Conservation (phyloP, 53 echinoderm and acorn worm species). For the Henricia sp. region DNA sequence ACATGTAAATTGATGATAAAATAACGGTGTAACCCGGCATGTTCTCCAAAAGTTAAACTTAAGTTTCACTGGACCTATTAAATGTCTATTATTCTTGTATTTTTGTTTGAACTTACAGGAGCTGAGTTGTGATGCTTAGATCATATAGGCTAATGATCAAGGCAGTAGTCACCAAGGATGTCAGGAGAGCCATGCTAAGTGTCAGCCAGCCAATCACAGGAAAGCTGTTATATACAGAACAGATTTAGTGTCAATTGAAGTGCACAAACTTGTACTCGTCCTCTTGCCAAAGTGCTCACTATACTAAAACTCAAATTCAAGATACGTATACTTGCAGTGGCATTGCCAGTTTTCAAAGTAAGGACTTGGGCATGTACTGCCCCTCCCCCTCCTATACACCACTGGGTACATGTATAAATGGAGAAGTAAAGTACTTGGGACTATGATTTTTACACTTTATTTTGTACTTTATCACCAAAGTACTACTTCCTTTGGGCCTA, state of each 20-base stretch:
- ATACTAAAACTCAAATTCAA: background rate
- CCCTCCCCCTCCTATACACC: too few species aligned
- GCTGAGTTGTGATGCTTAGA: slow-evolving; percentile 1
- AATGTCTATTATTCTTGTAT: background rate
- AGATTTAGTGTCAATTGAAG: background rate
- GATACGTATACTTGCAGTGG: too few species aligned
- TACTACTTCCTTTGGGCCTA: too few species aligned
- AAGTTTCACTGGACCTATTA: background rate
- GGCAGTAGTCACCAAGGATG: slow-evolving; percentile 52
- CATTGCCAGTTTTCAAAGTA: too few species aligned
- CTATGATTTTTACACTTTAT: too few species aligned
- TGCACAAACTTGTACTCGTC: background rate
- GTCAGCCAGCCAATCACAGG: slow-evolving; percentile 47
- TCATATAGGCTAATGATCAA: slow-evolving; percentile 48
- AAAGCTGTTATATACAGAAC: slow-evolving; percentile 18
- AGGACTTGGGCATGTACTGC: too few species aligned
- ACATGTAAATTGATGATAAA: background rate
- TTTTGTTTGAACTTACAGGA: background rate
- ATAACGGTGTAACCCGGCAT: background rate
- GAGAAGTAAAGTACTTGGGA: too few species aligned
- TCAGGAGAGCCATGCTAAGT: slow-evolving; percentile 9
- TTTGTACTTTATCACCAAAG: too few species aligned
- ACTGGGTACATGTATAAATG: too few species aligned
- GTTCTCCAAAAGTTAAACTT: background rate
- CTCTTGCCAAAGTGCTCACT: background rate